A percentile compares a stretch with the other conserved stretches of the same genome.
phyloP scores from a whole-genome alignment of 2,113 vertebrate species.

The Hippocampus mohnikei region DNA sequence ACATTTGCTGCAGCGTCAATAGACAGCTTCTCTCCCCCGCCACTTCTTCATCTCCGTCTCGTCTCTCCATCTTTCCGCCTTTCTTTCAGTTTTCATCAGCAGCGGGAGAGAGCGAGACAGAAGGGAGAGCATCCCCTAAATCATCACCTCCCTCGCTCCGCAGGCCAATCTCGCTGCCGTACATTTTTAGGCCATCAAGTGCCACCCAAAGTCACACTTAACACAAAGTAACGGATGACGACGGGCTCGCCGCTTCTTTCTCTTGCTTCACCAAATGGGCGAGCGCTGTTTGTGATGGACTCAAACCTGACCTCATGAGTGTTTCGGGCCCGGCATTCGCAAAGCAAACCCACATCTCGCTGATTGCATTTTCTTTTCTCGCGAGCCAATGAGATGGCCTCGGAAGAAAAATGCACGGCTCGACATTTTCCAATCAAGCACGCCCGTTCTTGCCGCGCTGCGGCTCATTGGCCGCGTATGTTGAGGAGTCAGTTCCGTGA shows the following conservation, averaged over 20 bases:
- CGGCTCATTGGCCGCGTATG: conserved; percentile 46
- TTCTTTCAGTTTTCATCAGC: conserved; percentile 39
- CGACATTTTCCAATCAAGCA: conserved; percentile 47
- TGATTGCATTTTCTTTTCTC: conserved; percentile 48
- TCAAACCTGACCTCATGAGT: conserved; percentile 30
- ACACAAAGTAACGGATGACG: conserved; percentile 63
- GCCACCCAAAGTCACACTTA: conserved; percentile 60
- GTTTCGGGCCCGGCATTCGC: conserved; percentile 22
- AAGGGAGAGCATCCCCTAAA: conserved; percentile 42
- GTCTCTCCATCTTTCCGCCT: conserved; percentile 37
- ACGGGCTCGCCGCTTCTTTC: conserved; percentile 62
- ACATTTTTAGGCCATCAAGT: conserved; percentile 57
- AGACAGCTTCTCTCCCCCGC: conserved; percentile 18
- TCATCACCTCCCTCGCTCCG: conserved; percentile 50
- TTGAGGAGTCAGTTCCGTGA: conserved; percentile 35
- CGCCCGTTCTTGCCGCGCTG: conserved; percentile 41
- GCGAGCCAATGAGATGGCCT: conserved; percentile 36
- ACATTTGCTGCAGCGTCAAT: conserved; percentile 67
- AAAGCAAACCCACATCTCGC: conserved; percentile 41
- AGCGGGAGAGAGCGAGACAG: conserved; percentile 30
- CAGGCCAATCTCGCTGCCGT: conserved; percentile 47
- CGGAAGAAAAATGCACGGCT: conserved; percentile 59
- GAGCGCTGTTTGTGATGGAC: conserved; percentile 49
- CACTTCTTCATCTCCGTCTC: conserved; percentile 44
- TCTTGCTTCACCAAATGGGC: conserved; percentile 32